These are phyloP conservation scores for Takifugu rubripes DNA, from an alignment of 2,797 vertebrate genomes.

Conservation along the genomic window DNA sequence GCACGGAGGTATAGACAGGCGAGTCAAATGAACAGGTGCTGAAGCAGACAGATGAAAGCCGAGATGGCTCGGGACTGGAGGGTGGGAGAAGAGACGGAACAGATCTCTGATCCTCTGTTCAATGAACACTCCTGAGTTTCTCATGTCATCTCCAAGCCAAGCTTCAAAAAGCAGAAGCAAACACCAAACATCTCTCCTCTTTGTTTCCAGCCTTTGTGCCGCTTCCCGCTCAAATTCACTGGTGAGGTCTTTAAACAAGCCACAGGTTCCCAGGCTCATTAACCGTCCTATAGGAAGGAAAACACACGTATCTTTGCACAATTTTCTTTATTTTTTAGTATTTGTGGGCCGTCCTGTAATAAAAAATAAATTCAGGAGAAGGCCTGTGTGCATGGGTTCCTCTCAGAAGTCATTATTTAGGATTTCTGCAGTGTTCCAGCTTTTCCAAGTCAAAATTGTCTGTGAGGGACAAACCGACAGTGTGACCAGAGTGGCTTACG, in stretches of 20 bases:
- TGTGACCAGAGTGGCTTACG: too few species aligned
- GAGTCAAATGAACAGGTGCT: constrained; percentile 40
- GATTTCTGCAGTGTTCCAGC: too few species aligned
- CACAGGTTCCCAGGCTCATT: constrained; percentile 22
- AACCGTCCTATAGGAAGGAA: constrained; percentile 17
- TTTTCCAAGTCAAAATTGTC: too few species aligned
- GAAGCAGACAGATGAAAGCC: constrained; percentile 36
- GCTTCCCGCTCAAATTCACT: constrained; percentile 11
- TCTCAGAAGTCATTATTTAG: too few species aligned
- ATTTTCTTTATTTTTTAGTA: background rate
- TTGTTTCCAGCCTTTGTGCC: constrained; percentile 19
- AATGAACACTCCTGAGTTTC: constrained; percentile 38
- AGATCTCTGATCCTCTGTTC: constrained; percentile 28
- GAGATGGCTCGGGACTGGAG: constrained; percentile 22
- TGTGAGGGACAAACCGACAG: too few species aligned
- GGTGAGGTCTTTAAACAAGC: constrained; percentile 23
- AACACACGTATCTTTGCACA: background rate
- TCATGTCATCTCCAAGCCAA: constrained; percentile 39
- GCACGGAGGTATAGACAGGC: constrained; percentile 14
- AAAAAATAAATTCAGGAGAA: too few species aligned
- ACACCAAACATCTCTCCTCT: constrained; percentile 30
- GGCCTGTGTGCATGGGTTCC: too few species aligned
- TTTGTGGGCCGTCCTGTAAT: too few species aligned
- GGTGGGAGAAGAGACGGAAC: constrained; percentile 12
- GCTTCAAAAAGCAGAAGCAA: constrained; percentile 28